phyloP scores from a whole-genome alignment of 2,797 vertebrate genomes.

The Eulemur albifrons region DNA sequence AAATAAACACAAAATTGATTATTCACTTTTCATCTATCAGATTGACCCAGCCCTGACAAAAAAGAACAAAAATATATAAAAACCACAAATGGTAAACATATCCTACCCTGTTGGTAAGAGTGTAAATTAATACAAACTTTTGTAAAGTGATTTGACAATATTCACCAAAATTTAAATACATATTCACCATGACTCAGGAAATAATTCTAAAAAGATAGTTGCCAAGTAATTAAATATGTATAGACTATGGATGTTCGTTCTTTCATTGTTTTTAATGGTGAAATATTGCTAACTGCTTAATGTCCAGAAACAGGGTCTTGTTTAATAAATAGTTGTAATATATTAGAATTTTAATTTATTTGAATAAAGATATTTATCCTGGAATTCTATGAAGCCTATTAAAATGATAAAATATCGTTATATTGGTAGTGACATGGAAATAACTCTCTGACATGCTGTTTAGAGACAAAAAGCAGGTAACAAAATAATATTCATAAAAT shows the following conservation, averaged over 20 bases:
- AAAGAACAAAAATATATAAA: not conserved
- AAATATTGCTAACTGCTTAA: not conserved
- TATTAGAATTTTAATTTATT: slow-evolving; percentile 10
- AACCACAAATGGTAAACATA: not conserved
- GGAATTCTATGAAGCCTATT: not conserved
- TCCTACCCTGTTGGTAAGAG: not conserved
- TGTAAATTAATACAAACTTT: not conserved
- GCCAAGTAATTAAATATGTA: not conserved
- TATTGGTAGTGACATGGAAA: not conserved
- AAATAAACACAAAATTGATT: not conserved
- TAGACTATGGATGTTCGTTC: not conserved
- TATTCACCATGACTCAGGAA: not conserved
- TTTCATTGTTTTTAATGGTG: not conserved
- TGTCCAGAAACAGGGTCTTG: not conserved
- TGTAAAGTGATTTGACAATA: not conserved
- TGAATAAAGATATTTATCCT: not conserved
- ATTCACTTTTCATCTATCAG: not conserved
- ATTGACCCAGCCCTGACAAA: not conserved
- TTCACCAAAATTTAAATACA: not conserved
- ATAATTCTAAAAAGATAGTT: not conserved
- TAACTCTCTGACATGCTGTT: not conserved
- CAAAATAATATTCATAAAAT: not conserved
- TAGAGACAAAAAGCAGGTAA: not conserved
- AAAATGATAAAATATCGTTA: not conserved
- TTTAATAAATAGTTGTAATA: not conserved